phyloP scores from a whole-genome alignment of 1,140 invertebrate species.

The Pseudomyrmex gracilis region DNA sequence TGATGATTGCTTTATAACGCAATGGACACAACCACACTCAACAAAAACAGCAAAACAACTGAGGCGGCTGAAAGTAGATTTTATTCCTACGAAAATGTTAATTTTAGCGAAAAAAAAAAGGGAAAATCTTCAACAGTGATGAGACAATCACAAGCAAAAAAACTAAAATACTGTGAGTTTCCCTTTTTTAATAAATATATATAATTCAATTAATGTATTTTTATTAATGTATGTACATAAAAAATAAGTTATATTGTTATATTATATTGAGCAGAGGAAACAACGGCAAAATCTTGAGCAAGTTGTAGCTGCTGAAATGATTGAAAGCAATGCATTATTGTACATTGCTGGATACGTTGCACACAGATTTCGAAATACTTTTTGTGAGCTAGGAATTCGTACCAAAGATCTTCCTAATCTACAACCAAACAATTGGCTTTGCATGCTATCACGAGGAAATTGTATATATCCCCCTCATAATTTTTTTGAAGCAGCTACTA shows the following conservation, averaged over 20 bases:
- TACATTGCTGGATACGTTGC: not conserved
- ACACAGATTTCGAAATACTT: not conserved
- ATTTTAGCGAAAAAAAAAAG: not conserved
- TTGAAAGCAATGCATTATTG: slow-evolving; percentile 2
- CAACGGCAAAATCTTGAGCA: not conserved
- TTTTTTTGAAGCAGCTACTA: not conserved
- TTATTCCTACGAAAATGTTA: not conserved
- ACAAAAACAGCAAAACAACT: not conserved
- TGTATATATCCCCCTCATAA: not conserved
- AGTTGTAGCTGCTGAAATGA: not conserved
- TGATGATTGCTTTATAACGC: not conserved
- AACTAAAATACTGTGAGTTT: not conserved
- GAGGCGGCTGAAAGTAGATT: not conserved
- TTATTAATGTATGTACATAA: too few relatives aligned
- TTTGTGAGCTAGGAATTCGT: not conserved
- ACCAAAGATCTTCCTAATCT: not conserved
- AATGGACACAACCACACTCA: not conserved
- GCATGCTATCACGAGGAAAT: not conserved
- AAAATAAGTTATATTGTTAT: too few relatives aligned
- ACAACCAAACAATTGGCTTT: not conserved
- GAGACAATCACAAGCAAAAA: not conserved
- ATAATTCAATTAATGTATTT: too few relatives aligned
- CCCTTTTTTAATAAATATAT: not conserved
- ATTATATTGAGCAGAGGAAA: too few relatives aligned
- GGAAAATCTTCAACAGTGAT: not conserved